These are phyloP conservation scores for Parnassius glacialis DNA, from an alignment of 2,888 invertebrate species.

Conservation along the genomic window DNA sequence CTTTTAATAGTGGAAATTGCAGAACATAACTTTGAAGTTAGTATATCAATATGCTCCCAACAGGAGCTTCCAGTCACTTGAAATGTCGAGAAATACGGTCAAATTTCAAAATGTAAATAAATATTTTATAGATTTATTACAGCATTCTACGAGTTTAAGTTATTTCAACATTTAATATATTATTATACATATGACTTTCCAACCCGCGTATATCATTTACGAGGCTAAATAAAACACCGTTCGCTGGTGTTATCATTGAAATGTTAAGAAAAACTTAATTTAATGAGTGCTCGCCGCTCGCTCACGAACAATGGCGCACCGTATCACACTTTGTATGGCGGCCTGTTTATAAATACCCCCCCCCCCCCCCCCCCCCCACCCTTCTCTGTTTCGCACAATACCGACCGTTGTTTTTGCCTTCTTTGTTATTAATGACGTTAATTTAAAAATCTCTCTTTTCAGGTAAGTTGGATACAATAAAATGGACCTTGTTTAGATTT, in stretches of 20 bases:
- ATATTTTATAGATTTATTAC: too few species aligned
- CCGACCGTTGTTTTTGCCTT: conserved; percentile 42
- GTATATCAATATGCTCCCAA: too few species aligned
- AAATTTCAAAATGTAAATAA: too few species aligned
- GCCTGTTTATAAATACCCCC: conserved; percentile 49
- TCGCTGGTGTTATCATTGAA: conserved; percentile 9
- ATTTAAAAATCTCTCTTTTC: conserved; percentile 55
- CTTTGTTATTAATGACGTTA: conserved; percentile 51
- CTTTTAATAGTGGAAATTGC: too few species aligned
- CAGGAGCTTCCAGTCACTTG: too few species aligned
- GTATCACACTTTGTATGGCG: conserved; percentile 31
- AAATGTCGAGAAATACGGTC: too few species aligned
- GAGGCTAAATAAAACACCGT: conserved; percentile 19
- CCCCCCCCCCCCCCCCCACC: conserved; percentile 25
- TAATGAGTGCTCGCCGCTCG: conserved; percentile 26
- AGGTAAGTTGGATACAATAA: conserved; percentile 66
- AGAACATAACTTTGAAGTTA: too few species aligned
- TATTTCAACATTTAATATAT: too few species aligned
- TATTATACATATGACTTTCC: neutral
- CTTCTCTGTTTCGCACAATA: conserved; percentile 41
- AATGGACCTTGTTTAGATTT: conserved; percentile 53
- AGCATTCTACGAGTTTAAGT: too few species aligned
- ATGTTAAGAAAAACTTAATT: conserved; percentile 22
- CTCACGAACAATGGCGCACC: conserved; percentile 21
- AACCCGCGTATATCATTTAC: neutral